Conservation (phyloP, 2,888 invertebrate species). For the Drosophila atroscutellata region DNA sequence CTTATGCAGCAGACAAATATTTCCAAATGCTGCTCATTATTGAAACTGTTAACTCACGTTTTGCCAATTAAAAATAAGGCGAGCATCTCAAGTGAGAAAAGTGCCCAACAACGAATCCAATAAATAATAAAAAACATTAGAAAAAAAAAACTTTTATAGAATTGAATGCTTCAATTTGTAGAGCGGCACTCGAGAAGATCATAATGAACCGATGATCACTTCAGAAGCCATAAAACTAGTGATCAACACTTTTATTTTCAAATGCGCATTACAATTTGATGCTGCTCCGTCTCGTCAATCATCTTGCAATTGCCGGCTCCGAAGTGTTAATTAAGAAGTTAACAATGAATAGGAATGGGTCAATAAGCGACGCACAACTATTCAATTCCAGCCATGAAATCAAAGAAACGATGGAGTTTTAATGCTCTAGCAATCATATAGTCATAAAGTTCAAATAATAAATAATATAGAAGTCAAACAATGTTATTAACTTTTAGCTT, state of each 20-base stretch:
- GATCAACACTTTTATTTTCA: slow-evolving; percentile 74
- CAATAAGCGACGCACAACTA: slow-evolving; percentile 51
- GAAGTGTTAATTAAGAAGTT: slow-evolving; percentile 77
- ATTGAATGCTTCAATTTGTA: slow-evolving; percentile 76
- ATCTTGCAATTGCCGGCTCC: slow-evolving; percentile 30
- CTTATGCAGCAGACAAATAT: slow-evolving; percentile 41
- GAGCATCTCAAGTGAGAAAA: slow-evolving; percentile 67
- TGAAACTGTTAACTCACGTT: slow-evolving; percentile 77
- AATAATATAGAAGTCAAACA: not conserved
- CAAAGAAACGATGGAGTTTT: not conserved
- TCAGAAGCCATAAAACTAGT: slow-evolving; percentile 51
- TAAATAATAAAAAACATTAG: slow-evolving; percentile 17
- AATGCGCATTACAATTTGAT: slow-evolving; percentile 64
- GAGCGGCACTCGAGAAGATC: slow-evolving; percentile 68
- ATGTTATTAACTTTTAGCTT: not conserved
- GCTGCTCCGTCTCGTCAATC: slow-evolving; percentile 1
- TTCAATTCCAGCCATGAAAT: slow-evolving; percentile 21
- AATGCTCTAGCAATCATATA: slow-evolving; percentile 1
- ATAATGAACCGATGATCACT: slow-evolving; percentile 60
- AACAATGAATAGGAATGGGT: slow-evolving; percentile 52
- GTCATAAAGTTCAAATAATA: not conserved
- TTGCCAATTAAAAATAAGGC: slow-evolving; percentile 66
- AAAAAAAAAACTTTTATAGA: slow-evolving; percentile 16
- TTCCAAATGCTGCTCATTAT: slow-evolving; percentile 61
- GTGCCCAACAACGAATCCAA: slow-evolving; percentile 49